Evolutionary conservation across 2,888 invertebrate species (phyloP).

Genomic region (Laspeyria flexula): DNA sequence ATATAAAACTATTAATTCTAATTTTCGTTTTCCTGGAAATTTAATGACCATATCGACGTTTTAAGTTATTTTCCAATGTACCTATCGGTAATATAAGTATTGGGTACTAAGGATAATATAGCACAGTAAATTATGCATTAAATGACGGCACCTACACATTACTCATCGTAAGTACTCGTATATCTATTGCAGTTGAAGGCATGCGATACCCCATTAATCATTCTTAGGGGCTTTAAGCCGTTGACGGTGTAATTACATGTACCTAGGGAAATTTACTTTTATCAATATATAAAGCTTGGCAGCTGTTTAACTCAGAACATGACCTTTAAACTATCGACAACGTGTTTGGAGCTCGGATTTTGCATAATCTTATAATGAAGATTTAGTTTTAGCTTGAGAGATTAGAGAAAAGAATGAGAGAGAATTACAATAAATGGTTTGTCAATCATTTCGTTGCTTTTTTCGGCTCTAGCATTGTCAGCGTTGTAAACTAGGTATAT

Average conservation of each 20-base stretch:
- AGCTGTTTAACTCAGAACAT: background rate
- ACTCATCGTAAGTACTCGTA: slow-evolving; percentile 3
- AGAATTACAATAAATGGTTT: too few relatives aligned
- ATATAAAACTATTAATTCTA: too few relatives aligned
- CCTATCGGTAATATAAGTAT: background rate
- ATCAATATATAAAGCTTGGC: background rate
- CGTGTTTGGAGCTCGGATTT: too few relatives aligned
- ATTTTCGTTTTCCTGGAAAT: too few relatives aligned
- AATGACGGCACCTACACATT: slow-evolving; percentile 2
- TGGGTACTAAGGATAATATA: background rate
- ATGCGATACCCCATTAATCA: slow-evolving; percentile 6
- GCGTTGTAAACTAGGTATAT: too few relatives aligned
- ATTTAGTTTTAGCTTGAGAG: too few relatives aligned
- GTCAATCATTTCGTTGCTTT: too few relatives aligned
- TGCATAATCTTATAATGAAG: too few relatives aligned
- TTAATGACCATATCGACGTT: too few relatives aligned
- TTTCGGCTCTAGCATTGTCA: too few relatives aligned
- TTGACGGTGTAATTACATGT: slow-evolving; percentile 1
- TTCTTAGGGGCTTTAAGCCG: background rate
- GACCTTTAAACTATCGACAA: too few relatives aligned
- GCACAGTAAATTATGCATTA: background rate
- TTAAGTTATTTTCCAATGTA: background rate
- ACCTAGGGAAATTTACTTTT: background rate
- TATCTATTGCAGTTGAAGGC: background rate
- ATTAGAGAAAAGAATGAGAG: too few relatives aligned